phyloP scores from a whole-genome alignment of 2,888 invertebrate species.

The Ochropacha duplaris region DNA sequence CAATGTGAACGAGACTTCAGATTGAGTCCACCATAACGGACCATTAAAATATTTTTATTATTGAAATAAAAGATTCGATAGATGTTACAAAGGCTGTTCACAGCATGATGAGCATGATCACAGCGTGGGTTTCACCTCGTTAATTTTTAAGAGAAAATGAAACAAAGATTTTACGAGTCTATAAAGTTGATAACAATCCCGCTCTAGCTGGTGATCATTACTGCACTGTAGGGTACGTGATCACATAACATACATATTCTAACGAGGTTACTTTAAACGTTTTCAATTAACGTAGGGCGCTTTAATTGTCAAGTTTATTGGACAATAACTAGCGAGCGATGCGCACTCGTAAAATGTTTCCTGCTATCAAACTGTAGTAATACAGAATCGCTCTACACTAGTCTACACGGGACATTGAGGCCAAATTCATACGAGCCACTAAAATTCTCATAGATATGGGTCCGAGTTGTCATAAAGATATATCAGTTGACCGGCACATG shows the following conservation, averaged over 20 bases:
- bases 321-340: not conserved
- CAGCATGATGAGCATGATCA: not conserved
- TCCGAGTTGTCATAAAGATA: not conserved
- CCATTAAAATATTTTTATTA: too few species aligned
- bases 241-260: not conserved
- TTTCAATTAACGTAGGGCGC: not conserved
- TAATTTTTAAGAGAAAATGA: not conserved
- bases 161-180: not conserved
- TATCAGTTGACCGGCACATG: not conserved
- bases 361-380: not conserved
- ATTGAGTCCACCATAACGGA: too few species aligned
- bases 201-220: not conserved
- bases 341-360: not conserved
- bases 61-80: too few species aligned
- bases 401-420: not conserved
- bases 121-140: not conserved
- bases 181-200: not conserved
- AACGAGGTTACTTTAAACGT: not conserved
- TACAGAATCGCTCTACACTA: not conserved
- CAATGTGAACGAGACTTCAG: too few species aligned
- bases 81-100: not conserved
- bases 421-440: not conserved
- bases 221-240: not conserved
- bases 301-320: conserved; percentile 1
- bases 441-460: not conserved